Evolutionary conservation across 2,113 vertebrate genomes (phyloP).

Genomic region (Cathartes aura): DNA sequence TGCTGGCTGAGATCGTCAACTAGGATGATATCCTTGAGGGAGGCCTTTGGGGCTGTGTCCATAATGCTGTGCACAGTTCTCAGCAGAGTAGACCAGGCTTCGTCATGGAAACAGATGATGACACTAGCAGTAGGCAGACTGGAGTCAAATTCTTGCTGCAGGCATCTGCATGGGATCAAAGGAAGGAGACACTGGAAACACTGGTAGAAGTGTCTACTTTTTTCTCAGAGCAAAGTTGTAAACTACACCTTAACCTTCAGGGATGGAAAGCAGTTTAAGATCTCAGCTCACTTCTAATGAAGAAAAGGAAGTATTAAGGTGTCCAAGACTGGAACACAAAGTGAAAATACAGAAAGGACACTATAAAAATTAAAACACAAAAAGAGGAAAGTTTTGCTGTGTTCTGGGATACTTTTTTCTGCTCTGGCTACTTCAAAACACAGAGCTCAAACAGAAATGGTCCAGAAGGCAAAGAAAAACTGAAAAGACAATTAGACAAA

Average conservation of each 20-base stretch:
- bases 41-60: slow-evolving; percentile 76
- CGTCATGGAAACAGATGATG: slow-evolving; percentile 87
- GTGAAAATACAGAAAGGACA: neutral
- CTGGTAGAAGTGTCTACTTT: neutral
- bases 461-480: neutral
- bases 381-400: neutral
- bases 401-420: neutral
- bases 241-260: neutral
- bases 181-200: neutral
- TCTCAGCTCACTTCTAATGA: neutral
- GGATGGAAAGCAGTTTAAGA: neutral
- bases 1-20: slow-evolving; percentile 88
- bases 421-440: neutral
- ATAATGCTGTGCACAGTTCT: slow-evolving; percentile 88
- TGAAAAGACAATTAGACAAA: neutral
- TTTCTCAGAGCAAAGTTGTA: neutral
- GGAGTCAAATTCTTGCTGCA: slow-evolving; percentile 73
- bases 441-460: neutral
- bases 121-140: slow-evolving; percentile 84
- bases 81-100: slow-evolving; percentile 87
- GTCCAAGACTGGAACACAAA: neutral
- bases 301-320: neutral
- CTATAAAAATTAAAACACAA: neutral
- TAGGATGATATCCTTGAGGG: slow-evolving; percentile 86
- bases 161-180: slow-evolving; percentile 77